Evolutionary conservation across 2,113 vertebrate species (phyloP).

Genomic region (Hystrix brachyura): DNA sequence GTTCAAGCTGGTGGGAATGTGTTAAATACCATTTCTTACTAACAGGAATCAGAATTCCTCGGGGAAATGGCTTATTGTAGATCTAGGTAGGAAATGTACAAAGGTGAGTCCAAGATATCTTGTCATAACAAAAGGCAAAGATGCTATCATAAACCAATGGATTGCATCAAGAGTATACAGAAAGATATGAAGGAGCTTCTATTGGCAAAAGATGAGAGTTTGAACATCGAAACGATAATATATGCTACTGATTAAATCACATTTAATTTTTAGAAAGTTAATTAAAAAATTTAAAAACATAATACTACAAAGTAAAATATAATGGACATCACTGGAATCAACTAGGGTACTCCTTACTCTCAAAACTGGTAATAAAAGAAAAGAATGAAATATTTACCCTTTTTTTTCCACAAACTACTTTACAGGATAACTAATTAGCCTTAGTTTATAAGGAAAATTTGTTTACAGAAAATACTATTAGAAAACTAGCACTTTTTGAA

Average conservation of each 20-base stretch:
- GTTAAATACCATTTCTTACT: constrained; percentile 18
- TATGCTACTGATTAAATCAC: not conserved
- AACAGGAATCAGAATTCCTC: constrained; percentile 18
- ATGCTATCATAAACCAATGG: not conserved
- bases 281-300: constrained; percentile 25
- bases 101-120: not conserved
- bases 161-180: not conserved
- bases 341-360: not conserved
- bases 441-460: constrained; percentile 49
- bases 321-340: constrained; percentile 37
- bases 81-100: not conserved
- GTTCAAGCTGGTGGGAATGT: not conserved
- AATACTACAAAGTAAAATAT: not conserved
- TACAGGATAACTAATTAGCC: constrained; percentile 17
- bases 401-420: not conserved
- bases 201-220: not conserved
- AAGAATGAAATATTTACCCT: constrained; percentile 26
- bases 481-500: constrained; percentile 53
- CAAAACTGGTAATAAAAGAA: constrained; percentile 43
- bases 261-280: not conserved
- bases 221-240: not conserved
- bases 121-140: not conserved
- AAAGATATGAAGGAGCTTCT: not conserved
- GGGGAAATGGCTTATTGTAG: not conserved
- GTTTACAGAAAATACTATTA: constrained; percentile 34